phyloP scores from a whole-genome alignment of 2,113 vertebrate genomes.

The Istiophorus platypterus region DNA sequence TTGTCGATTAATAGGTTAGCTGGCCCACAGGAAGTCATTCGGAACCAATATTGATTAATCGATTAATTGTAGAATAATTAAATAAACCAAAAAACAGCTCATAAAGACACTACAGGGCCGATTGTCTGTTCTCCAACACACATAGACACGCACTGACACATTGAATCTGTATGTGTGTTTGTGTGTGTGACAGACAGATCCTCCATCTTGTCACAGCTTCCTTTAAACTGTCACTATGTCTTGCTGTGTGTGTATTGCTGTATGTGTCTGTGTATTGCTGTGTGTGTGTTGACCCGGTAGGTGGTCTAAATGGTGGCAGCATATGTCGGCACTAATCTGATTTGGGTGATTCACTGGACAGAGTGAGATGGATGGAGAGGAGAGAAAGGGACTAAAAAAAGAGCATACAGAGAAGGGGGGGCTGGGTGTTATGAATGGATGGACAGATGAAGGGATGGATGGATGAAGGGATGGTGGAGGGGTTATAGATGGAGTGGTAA shows the following conservation, averaged over 20 bases:
- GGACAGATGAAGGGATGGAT: constrained; percentile 30
- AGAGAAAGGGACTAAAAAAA: constrained; percentile 11
- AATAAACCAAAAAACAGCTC: background rate
- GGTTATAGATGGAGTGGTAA: background rate
- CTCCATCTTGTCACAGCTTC: background rate
- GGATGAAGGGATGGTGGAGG: constrained; percentile 23
- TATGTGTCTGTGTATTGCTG: constrained; percentile 10
- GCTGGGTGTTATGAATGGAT: constrained; percentile 31
- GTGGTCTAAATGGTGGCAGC: constrained; percentile 78
- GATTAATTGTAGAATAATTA: background rate
- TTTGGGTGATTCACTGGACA: constrained; percentile 68
- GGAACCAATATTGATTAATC: background rate
- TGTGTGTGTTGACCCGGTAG: constrained; percentile 41
- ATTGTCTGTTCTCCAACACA: background rate
- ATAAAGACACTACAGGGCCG: background rate
- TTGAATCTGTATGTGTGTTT: background rate
- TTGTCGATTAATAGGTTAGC: background rate
- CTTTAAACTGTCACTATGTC: background rate
- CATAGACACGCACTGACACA: background rate
- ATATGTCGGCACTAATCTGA: constrained; percentile 84
- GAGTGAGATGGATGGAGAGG: constrained; percentile 32
- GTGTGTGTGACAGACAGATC: constrained; percentile 1
- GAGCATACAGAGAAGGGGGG: background rate
- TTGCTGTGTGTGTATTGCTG: constrained; percentile 11
- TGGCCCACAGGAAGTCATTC: background rate